A percentile compares a stretch with the other conserved stretches of the same genome.
These are phyloP conservation scores for Theocolax elegans DNA, from an alignment of 1,140 invertebrate species.

Conservation along the genomic window DNA sequence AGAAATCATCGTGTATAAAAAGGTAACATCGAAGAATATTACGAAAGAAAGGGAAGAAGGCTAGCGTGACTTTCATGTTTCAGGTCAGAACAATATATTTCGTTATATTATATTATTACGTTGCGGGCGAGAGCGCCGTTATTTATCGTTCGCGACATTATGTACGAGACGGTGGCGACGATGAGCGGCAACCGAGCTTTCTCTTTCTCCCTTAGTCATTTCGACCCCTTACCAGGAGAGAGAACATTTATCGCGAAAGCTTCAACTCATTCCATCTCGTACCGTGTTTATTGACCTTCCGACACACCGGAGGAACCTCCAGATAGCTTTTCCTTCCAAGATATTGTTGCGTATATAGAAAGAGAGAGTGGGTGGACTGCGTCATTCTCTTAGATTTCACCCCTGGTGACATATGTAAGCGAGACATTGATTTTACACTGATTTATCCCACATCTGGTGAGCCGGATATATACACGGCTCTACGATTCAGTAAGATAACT, in stretches of 20 bases:
- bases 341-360: too few relatives aligned
- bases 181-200: constrained; percentile 40
- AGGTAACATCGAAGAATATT: constrained; percentile 18
- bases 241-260: constrained; percentile 43
- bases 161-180: constrained; percentile 34
- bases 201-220: not conserved
- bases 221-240: constrained; percentile 26
- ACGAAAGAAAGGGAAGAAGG: constrained; percentile 32
- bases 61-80: constrained; percentile 63
- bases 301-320: constrained; percentile 18
- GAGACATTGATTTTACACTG: constrained; percentile 58
- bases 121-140: constrained; percentile 41
- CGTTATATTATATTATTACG: constrained; percentile 62
- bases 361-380: not conserved
- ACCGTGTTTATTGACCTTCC: constrained; percentile 39
- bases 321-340: constrained; percentile 5
- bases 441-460: constrained; percentile 52
- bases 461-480: not conserved
- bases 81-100: constrained; percentile 65
- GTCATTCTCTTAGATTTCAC: not conserved
- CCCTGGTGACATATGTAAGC: constrained; percentile 54
- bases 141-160: constrained; percentile 56
- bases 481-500: not conserved
- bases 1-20: too few relatives aligned
- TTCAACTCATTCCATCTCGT: constrained; percentile 30